Conservation (phyloP, 2,797 vertebrate genomes). For the Ciconia nigra region DNA sequence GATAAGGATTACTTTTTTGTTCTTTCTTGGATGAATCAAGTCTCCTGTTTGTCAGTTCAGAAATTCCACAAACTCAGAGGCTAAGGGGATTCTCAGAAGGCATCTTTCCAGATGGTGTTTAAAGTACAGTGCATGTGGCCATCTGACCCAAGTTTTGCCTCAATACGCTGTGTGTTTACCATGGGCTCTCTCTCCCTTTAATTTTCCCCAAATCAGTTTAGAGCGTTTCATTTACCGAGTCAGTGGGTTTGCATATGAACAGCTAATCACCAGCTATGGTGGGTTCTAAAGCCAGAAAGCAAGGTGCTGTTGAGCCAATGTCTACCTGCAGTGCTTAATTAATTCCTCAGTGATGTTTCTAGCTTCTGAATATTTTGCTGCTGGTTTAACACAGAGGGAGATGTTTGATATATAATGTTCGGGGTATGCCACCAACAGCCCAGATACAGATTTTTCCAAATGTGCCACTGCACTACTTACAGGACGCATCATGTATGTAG, state of each 20-base stretch:
- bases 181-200: neutral
- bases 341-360: slow-evolving; percentile 39
- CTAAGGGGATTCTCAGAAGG: neutral
- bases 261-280: neutral
- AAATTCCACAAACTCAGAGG: neutral
- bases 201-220: neutral
- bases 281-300: neutral
- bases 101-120: neutral
- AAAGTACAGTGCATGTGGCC: neutral
- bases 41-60: neutral
- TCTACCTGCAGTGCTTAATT: slow-evolving; percentile 33
- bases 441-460: slow-evolving; percentile 38
- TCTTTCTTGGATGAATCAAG: neutral
- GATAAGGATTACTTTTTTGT: neutral
- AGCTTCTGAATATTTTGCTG: neutral
- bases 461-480: neutral
- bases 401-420: neutral
- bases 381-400: neutral
- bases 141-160: slow-evolving; percentile 20
- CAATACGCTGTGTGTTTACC: slow-evolving; percentile 19
- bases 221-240: neutral
- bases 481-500: neutral
- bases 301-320: neutral
- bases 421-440: slow-evolving; percentile 15
- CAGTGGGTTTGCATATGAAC: slow-evolving; percentile 5